Percentiles rank a stretch among this genome's conserved stretches.
Conservation (phyloP, 2,888 invertebrate genomes). For the Chaetogeoica ovagalla region DNA sequence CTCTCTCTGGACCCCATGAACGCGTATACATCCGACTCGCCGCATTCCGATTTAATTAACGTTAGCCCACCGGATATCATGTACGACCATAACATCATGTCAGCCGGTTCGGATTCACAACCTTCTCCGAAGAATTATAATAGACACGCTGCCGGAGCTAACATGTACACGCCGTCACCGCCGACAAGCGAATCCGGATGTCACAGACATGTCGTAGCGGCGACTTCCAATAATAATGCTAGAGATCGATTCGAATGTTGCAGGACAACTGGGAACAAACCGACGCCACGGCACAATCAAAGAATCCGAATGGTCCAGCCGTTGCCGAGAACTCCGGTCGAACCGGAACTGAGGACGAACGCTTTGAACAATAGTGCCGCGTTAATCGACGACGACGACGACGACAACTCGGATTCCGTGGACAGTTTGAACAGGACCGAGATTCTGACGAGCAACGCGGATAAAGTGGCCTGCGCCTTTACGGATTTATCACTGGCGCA, state of each 20-base stretch:
- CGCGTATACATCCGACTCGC: too few species aligned
- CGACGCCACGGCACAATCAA: background rate
- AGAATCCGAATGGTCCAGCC: background rate
- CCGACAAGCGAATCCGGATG: too few species aligned
- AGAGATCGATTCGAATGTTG: background rate
- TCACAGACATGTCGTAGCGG: background rate
- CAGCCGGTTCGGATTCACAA: too few species aligned
- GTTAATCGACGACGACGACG: background rate
- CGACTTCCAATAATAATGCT: background rate
- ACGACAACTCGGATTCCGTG: background rate
- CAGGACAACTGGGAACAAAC: background rate
- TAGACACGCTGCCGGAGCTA: slow-evolving; percentile 5
- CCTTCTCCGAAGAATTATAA: background rate
- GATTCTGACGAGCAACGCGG: background rate
- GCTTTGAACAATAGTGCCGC: background rate
- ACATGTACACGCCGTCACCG: background rate
- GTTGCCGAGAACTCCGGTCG: slow-evolving; percentile 1
- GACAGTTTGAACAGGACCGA: background rate
- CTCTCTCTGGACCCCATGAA: too few species aligned
- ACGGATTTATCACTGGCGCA: background rate
- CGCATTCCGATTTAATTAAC: too few species aligned
- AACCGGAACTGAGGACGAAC: slow-evolving; percentile 5
- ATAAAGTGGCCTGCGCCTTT: background rate
- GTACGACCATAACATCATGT: too few species aligned
- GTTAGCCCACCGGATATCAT: too few species aligned